Evolutionary conservation across 2,797 vertebrate genomes (phyloP), one percentile per base, ranked within the genome.

Genomic region (Gallinago solitaria): DNA sequence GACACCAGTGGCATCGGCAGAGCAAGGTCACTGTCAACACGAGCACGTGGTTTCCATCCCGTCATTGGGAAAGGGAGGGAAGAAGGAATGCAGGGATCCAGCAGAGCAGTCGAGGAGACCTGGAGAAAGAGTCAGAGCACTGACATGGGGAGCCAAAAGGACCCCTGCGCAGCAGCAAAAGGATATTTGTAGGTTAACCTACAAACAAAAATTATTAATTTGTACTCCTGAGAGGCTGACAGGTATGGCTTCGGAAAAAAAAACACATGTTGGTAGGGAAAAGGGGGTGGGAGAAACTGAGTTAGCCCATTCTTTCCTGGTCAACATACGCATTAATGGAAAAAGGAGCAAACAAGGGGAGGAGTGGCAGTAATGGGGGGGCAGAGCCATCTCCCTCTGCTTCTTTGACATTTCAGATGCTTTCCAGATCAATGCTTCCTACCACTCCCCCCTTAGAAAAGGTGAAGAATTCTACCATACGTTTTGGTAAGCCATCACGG

Each of bases 21-120:
- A 82, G 78, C 30, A 91, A 85, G 28, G 71, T 51, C 3, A 0
- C 43, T 70, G 48, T 41, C 57, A 83, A 28, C n/a, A 24, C 1
- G 11, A 80, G 56, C 33, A 45, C 11, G 37, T 74, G 68, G 25
- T 69, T 45, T 75, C 43, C 30, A 24, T 20, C 69, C 35, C 0
- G 0, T 41, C 74, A 45, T 5, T 28, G 17, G 23, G 27, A 35
- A 83, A 63, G 2, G 14, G 32, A 85, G 17, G 2, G 0, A 80
- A 85, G 48, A 80, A 63, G 28, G 23, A 16, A 85, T 7, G 27
- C 59, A 25, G 7, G 12, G 28, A 79, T 74, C 14, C 60, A 77
- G 41, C 57, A 74, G 14, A 70, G 48, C 32, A 21, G 27, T 39
- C 73, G 51, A 65, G 19, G 32, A 91, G n/a, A 63, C 7, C 70